Conservation (phyloP, 2,888 invertebrate genomes). For the Drosophila rellima region DNA sequence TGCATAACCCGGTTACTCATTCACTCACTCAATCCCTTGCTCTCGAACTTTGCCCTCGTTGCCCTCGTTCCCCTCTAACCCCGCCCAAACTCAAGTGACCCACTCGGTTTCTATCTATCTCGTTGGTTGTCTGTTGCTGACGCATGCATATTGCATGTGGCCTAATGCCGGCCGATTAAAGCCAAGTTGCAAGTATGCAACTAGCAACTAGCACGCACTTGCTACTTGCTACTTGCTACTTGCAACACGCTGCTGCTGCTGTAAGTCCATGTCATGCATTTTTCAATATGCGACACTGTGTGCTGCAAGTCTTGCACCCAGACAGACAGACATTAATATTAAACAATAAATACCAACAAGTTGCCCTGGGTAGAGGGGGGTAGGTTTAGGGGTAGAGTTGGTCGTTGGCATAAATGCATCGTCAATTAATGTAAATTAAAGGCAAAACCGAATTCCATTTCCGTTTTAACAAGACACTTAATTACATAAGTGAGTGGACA, state of each 20-base stretch:
- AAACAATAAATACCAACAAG: conserved; percentile 62
- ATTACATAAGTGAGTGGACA: conserved; percentile 75
- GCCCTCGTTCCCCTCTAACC: not conserved
- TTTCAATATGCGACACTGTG: conserved; percentile 38
- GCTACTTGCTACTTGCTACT: conserved; percentile 21
- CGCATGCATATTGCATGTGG: conserved; percentile 58
- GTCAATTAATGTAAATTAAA: conserved; percentile 80
- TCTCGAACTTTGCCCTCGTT: not conserved
- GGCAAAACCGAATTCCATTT: conserved; percentile 79
- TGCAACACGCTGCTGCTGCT: conserved; percentile 34
- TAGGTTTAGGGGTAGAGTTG: conserved; percentile 5
- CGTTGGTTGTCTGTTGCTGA: conserved; percentile 23
- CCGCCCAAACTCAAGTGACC: not conserved
- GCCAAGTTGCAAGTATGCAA: conserved; percentile 42
- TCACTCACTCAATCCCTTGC: conserved; percentile 1
- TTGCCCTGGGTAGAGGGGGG: conserved; percentile 1
- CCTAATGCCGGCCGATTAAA: conserved; percentile 61
- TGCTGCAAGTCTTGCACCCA: conserved; percentile 8
- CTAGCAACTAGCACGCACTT: conserved; percentile 19
- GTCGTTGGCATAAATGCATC: conserved; percentile 65
- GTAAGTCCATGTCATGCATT: conserved; percentile 50
- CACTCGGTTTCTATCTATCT: conserved; percentile 11
- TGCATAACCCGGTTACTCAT: conserved; percentile 54
- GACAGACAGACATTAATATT: conserved; percentile 49
- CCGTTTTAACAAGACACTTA: conserved; percentile 77